Percentiles rank a stretch among this genome's conserved stretches.
Conservation (phyloP, 2,888 invertebrate genomes). For the Prenolepis imparis region DNA sequence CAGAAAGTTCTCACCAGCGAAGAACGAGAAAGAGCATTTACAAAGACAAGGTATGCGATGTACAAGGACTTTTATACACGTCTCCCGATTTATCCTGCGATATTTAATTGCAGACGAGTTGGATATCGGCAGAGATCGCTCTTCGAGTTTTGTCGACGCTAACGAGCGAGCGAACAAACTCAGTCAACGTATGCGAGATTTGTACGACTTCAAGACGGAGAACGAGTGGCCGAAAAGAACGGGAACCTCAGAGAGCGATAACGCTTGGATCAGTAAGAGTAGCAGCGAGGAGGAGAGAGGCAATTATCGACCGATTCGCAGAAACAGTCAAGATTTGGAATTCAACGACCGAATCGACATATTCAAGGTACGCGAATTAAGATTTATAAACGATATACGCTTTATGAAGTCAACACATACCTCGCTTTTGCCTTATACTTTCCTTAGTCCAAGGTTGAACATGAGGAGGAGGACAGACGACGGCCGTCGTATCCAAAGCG, state of each 20-base stretch:
- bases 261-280: slow-evolving; percentile 78
- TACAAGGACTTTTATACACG: neutral
- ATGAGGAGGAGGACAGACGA: slow-evolving; percentile 32
- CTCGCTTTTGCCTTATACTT: neutral
- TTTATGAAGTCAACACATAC: neutral
- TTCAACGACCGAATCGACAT: slow-evolving; percentile 75
- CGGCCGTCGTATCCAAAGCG: neutral
- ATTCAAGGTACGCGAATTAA: slow-evolving; percentile 59
- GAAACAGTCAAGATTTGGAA: slow-evolving; percentile 80
- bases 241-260: slow-evolving; percentile 59
- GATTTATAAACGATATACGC: neutral
- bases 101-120: slow-evolving; percentile 57
- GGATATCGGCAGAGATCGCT: slow-evolving; percentile 22
- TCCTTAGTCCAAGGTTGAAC: slow-evolving; percentile 1
- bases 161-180: slow-evolving; percentile 66
- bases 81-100: neutral
- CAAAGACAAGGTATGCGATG: slow-evolving; percentile 57
- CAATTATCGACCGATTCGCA: slow-evolving; percentile 57
- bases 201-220: slow-evolving; percentile 82
- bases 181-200: slow-evolving; percentile 80
- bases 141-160: slow-evolving; percentile 53
- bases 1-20: slow-evolving; percentile 70
- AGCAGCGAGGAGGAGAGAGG: slow-evolving; percentile 76
- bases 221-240: slow-evolving; percentile 79
- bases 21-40: slow-evolving; percentile 18